Evolutionary conservation across 2,113 vertebrate genomes (phyloP).

Genomic region (Heterochromis multidens): DNA sequence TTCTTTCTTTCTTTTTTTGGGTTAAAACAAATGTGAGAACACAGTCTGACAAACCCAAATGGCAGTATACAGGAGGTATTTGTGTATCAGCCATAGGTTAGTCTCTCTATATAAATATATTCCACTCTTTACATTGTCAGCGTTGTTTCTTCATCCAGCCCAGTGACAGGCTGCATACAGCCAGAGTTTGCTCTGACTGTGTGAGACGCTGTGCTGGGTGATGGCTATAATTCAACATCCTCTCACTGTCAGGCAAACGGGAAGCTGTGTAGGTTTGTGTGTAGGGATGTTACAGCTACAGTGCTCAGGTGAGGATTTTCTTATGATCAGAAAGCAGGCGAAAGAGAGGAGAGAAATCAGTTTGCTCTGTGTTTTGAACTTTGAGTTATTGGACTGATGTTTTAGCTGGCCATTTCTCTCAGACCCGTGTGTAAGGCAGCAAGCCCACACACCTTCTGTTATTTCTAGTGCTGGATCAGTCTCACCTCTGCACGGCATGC

Average conservation of each 20-base stretch:
- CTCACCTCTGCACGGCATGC: constrained; percentile 56
- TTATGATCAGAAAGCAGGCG: neutral
- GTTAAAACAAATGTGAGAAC: constrained; percentile 4
- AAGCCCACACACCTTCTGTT: constrained; percentile 59
- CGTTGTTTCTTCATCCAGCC: constrained; percentile 49
- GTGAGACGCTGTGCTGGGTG: constrained; percentile 23
- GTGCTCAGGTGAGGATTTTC: constrained; percentile 44
- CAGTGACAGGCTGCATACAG: constrained; percentile 50
- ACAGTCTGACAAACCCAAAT: constrained; percentile 14
- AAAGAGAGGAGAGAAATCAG: neutral
- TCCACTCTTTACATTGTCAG: constrained; percentile 17
- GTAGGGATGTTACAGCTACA: constrained; percentile 23
- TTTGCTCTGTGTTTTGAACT: constrained; percentile 47
- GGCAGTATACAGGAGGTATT: neutral
- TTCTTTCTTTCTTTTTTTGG: neutral
- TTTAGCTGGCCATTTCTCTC: constrained; percentile 14
- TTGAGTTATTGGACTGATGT: constrained; percentile 33
- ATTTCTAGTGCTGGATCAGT: constrained; percentile 47
- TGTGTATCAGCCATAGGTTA: neutral
- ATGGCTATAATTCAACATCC: constrained; percentile 59
- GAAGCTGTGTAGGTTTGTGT: constrained; percentile 21
- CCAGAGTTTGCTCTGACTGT: constrained; percentile 27
- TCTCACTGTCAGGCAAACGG: constrained; percentile 42
- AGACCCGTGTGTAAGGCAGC: constrained; percentile 16
- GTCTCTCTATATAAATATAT: neutral